Evolutionary conservation across 2,113 vertebrate genomes (phyloP).

Genomic region (Isurus oxyrinchus): DNA sequence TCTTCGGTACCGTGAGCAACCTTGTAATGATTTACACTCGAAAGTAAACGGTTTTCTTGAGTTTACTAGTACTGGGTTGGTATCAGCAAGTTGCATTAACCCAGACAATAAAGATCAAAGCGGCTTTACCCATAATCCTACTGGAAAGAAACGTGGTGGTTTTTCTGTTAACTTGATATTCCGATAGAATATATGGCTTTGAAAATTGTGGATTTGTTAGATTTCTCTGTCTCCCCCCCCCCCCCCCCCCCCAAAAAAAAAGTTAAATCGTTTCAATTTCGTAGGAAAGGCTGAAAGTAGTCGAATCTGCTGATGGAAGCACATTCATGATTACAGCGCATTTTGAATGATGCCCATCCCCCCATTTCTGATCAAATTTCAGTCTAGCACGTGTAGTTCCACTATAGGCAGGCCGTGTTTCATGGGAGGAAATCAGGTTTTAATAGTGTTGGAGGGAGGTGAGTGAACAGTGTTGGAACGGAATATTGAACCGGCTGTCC

Average conservation of each 20-base stretch:
- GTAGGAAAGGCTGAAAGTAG: background rate
- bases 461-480: background rate
- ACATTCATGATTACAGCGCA: slow-evolving; percentile 1
- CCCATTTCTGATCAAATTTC: slow-evolving; percentile 47
- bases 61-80: background rate
- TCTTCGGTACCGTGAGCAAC: background rate
- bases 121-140: background rate
- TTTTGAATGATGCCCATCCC: background rate
- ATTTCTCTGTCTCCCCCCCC: background rate
- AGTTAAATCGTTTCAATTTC: background rate
- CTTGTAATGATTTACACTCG: background rate
- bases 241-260: background rate
- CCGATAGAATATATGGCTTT: background rate
- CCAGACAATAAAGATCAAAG: background rate
- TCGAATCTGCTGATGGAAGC: slow-evolving; percentile 42
- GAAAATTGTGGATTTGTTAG: background rate
- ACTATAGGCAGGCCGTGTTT: slow-evolving; percentile 45
- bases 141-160: background rate
- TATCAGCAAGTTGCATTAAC: background rate
- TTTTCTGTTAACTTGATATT: background rate
- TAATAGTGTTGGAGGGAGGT: background rate
- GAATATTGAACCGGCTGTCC: background rate
- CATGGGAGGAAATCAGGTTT: background rate
- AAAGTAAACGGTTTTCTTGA: background rate
- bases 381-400: slow-evolving; percentile 44